These are phyloP conservation scores for Diceros bicornis DNA, from an alignment of 2,797 vertebrate genomes.

Conservation along the genomic window DNA sequence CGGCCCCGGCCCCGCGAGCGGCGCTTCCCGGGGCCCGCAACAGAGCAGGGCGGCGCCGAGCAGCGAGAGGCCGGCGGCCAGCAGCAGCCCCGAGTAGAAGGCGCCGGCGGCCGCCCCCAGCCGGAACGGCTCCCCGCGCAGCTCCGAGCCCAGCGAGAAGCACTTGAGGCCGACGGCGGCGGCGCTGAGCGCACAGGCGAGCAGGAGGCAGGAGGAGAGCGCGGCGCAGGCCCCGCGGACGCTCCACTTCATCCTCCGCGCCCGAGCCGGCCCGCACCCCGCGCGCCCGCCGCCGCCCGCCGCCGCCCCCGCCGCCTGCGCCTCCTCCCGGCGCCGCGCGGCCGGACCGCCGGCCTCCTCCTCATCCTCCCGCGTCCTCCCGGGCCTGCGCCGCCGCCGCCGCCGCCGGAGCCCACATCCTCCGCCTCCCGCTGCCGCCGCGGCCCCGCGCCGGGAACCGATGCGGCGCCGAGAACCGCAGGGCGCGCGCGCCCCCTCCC, in stretches of 20 bases:
- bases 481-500: conserved; percentile 81
- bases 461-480: conserved; percentile 84
- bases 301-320: conserved; percentile 96
- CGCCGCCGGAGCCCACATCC: conserved; percentile 88
- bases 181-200: conserved; percentile 96
- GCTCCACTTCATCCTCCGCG: conserved; percentile 98
- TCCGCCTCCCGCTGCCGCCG: conserved; percentile 88
- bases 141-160: conserved; percentile 94
- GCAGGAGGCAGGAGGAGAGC: conserved; percentile 96
- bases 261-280: conserved; percentile 90
- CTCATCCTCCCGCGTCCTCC: conserved; percentile 94
- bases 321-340: conserved; percentile 91
- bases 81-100: conserved; percentile 96
- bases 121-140: conserved; percentile 96
- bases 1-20: conserved; percentile 66
- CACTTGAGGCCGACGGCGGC: conserved; percentile 96
- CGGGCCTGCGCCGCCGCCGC: conserved; percentile 91
- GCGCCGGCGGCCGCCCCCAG: conserved; percentile 95
- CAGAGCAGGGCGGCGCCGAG: conserved; percentile 95
- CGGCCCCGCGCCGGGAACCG: conserved; percentile 82
- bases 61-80: conserved; percentile 94
- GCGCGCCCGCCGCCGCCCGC: conserved; percentile 95
- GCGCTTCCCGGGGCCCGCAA: conserved; percentile 92
- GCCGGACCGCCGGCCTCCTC: conserved; percentile 91
- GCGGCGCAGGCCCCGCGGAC: conserved; percentile 97